Evolutionary conservation across 2,113 vertebrate species (phyloP), one percentile per base, ranked within the genome.

Genomic region (Pseudopipra pipra): DNA sequence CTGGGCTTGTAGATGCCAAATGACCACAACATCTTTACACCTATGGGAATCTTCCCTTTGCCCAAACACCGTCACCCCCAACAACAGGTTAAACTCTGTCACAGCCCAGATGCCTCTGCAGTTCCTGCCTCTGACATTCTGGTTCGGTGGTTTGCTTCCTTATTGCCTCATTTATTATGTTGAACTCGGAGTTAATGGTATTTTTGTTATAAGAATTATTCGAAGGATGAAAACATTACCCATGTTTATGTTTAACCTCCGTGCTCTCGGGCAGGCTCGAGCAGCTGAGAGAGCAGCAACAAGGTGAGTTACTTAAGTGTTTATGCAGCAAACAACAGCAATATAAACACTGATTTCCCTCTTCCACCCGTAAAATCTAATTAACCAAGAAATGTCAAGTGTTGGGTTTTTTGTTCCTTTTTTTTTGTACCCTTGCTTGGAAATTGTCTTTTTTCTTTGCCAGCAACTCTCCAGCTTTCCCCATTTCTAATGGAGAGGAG

Each of bases 191-290:
- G 79, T 71, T 95, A 95, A 96, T 93, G 83, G 37, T 13, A 55
- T 43, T 80, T 95, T 74, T 96, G 76, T 92, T 84, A 90, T 67
- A 41, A 52, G 88, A 81, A 77, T 86, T 94, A 68, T 88, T 88
- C 0, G 0, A 41, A 77, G 80, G 39, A 74, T 83, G 47, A 80
- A 92, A 80, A 90, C 83, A 63, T 86, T 76, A 54, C 58, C 3
- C 14, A 46, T 41, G 67, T 79, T 90, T 88, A 49, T 71, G 63
- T 71, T 95, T 92, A 71, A 93, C 74, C 82, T 89, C 13, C 43
- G 51, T 10, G 0, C 16, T 73, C 91, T 88, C 1, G 5, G 51
- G 35, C 43, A 81, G 65, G 25, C 14, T 75, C 2, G 0, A 78
- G 74, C 27, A 22, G 24, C 43, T 71, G 33, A 70, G 54, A 63